A percentile compares a stretch with the other conserved stretches of the same genome.
Evolutionary conservation across 2,113 vertebrate species (phyloP).

Genomic region (Mastomys coucha): DNA sequence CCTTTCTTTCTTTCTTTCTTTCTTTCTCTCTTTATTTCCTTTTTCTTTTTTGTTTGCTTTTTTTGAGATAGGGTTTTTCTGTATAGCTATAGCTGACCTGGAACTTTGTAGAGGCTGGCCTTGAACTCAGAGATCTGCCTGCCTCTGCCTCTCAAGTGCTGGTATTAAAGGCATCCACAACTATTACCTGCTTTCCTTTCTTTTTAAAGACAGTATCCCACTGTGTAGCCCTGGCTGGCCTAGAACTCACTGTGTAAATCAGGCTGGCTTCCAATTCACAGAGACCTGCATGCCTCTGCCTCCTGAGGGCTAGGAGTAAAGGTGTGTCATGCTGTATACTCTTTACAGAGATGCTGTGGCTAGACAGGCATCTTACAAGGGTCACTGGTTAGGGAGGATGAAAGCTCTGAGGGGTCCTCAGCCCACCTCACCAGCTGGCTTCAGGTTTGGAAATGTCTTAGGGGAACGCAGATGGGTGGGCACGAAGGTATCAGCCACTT

Average conservation of each 20-base stretch:
- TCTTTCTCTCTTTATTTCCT: too few species aligned
- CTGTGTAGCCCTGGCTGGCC: background rate
- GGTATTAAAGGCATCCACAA: too few species aligned
- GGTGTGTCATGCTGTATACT: background rate
- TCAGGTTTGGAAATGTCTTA: background rate
- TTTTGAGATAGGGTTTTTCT: too few species aligned
- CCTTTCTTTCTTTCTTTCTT: background rate
- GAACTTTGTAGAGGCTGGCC: too few species aligned
- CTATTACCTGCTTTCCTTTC: too few species aligned
- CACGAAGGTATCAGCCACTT: background rate
- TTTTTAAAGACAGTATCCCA: background rate
- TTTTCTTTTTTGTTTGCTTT: background rate
- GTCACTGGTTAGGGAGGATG: background rate
- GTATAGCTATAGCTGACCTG: too few species aligned
- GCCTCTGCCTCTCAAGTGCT: background rate
- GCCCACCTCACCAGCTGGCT: background rate
- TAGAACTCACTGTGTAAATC: background rate
- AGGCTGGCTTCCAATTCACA: background rate
- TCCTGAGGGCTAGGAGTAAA: background rate
- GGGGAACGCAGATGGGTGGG: background rate
- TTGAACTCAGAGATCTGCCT: background rate
- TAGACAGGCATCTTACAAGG: background rate
- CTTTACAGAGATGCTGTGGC: background rate
- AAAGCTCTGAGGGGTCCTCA: background rate
- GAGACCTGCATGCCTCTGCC: background rate